Evolutionary conservation across 2,797 vertebrate species (phyloP).

Genomic region (Esox lucius): DNA sequence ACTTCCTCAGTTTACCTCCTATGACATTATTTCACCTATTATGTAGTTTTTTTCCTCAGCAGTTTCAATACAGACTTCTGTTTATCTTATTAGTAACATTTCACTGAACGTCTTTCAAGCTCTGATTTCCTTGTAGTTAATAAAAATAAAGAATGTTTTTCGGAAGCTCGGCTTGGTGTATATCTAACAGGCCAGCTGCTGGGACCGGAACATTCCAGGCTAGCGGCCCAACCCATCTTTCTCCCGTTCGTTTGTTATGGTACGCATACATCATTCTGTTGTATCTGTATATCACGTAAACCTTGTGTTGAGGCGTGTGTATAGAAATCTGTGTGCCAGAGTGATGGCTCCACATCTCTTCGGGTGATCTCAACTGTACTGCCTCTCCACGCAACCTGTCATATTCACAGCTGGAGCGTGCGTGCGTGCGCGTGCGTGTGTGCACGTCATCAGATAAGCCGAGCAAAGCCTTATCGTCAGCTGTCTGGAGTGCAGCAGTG

Average conservation of each 20-base stretch:
- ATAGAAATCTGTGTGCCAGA: not conserved
- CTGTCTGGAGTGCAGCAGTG: slow-evolving; percentile 3
- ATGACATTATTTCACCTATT: not conserved
- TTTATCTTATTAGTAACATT: slow-evolving; percentile 19
- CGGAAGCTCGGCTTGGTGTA: slow-evolving; percentile 11
- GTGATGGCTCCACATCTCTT: slow-evolving; percentile 5
- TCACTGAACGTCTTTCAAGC: slow-evolving; percentile 11
- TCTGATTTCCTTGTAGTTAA: slow-evolving; percentile 33
- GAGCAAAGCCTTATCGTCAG: slow-evolving; percentile 2
- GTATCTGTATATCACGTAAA: slow-evolving; percentile 5
- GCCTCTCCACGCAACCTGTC: slow-evolving; percentile 4
- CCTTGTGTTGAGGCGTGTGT: not conserved
- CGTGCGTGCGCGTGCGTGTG: slow-evolving; percentile 18
- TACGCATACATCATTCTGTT: not conserved
- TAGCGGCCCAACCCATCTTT: not conserved
- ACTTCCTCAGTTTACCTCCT: not conserved
- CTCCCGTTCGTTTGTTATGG: not conserved
- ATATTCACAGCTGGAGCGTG: slow-evolving; percentile 8
- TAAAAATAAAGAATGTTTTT: slow-evolving; percentile 28
- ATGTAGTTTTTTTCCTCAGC: not conserved
- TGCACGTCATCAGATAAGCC: not conserved
- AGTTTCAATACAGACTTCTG: not conserved
- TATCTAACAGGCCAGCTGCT: not conserved
- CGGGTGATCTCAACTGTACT: not conserved
- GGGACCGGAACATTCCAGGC: not conserved